phyloP scores from a whole-genome alignment of 1,140 invertebrate genomes.

The Macrocentrus cingulum region DNA sequence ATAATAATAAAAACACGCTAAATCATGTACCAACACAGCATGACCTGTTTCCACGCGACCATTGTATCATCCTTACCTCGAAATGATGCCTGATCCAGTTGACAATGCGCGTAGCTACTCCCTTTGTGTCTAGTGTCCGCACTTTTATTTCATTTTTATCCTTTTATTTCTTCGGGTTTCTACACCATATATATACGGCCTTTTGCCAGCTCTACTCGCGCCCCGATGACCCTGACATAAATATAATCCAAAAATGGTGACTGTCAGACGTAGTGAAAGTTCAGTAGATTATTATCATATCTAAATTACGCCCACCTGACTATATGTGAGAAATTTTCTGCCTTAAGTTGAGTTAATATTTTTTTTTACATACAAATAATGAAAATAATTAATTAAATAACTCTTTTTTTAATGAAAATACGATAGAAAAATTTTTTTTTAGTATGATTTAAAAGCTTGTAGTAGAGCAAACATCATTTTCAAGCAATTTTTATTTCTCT shows the following conservation, averaged over 20 bases:
- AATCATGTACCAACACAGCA: constrained; percentile 21
- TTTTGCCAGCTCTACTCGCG: background rate
- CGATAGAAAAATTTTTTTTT: too few species aligned
- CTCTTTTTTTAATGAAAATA: too few species aligned
- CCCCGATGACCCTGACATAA: constrained; percentile 11
- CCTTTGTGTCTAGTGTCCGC: background rate
- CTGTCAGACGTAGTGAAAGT: constrained; percentile 8
- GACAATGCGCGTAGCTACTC: too few species aligned
- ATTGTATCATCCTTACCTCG: background rate
- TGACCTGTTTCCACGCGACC: constrained; percentile 12
- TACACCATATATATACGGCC: background rate
- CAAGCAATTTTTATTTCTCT: background rate
- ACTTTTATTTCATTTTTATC: constrained; percentile 2
- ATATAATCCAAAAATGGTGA: constrained; percentile 3
- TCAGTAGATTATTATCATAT: background rate
- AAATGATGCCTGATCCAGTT: background rate
- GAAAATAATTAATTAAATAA: too few species aligned
- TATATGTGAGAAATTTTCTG: background rate
- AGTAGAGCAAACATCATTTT: too few species aligned
- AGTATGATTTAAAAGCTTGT: too few species aligned
- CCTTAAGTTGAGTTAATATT: background rate
- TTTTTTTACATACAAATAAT: too few species aligned
- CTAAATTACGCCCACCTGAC: constrained; percentile 8
- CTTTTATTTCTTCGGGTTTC: background rate
- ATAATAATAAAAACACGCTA: constrained; percentile 29